Evolutionary conservation across 2,113 vertebrate genomes (phyloP), one percentile per base, ranked within the genome.

Genomic region (Thymallus thymallus): DNA sequence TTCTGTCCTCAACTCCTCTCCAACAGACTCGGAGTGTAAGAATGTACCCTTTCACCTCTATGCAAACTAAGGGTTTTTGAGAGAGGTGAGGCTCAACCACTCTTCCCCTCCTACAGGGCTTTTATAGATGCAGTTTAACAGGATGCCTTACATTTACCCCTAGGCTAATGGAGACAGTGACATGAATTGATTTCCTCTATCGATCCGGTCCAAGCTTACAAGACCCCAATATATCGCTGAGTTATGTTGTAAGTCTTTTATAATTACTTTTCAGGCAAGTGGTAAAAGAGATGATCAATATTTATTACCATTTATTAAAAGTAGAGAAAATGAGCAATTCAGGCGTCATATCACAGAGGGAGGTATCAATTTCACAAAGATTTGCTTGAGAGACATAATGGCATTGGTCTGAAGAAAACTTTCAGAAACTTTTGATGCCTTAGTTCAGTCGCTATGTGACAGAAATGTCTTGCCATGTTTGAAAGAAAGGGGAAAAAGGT

Each of bases 201-300:
- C 10, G 84, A 90, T 86, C 80, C 0, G 60, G 71, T 65, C 83
- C 83, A 64, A 74, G 84, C 85, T 85, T 83, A 83, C 86, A 82
- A 80, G 85, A 88, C 80, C 84, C 82, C 78, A 78, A 87, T 77
- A 84, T 87, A 90, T 82, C 82, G 80, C 83, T 86, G 82, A 87
- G 83, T 87, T 88, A 85, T 88, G 80, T 83, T 81, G 79, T 79
- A 84, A 80, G 82, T 84, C 1, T 89, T 89, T 90, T 81, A 87
- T 83, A 86, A 87, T 83, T 79, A 83, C 82, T 85, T 83, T 84
- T 84, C 60, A 1, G 65, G 80, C 60, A 66, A 22, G 6, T 35
- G 81, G 77, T 82, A 80, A 81, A 84, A 86, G 78, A 73, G 80
- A 83, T 84, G 55, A 78, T 83, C 81, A 81, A 82, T 88, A 86